Base-by-base conservation (phyloP, 2,888 invertebrate genomes). In the Drosophila fungiperda region DNA sequence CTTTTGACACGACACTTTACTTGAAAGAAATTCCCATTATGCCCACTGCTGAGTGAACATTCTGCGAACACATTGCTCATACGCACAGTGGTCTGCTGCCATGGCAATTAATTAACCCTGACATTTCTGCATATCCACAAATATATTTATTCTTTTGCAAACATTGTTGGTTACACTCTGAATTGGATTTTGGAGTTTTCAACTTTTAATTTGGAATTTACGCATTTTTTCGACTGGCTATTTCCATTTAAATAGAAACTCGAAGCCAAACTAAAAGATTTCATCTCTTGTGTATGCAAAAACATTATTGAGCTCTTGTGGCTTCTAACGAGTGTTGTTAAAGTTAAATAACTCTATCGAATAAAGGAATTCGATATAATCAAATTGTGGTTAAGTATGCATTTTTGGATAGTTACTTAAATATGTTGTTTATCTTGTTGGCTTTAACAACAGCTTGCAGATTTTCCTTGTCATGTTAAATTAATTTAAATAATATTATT, bases 1-100 rank as follows among this genome's bases (percentile, higher is more conserved):
- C 75, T 69, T 81, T 70, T 35, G 53, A 67, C 76, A 72, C 70
- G 3, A 42, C 62, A 82, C 55, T 79, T 87, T 74, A 83, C 79
- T 83, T 85, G 70, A 82, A 87, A 76, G 64, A 63, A 59, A 52
- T 55, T 36, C 17, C 17, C 29, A 60, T 50, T 50, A 33, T 40
- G 60, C 40, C 62, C 12, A 55, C 7, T 38, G 33, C 42, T 7
- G 36, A n/a, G 36, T 11, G 32, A 36, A 36, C 49, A 29, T 3
- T 54, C 40, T 54, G 50, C 78, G 64, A 55, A 65, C 55, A 49
- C 36, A 40, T 60, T 55, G 54, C 66, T 63, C 67, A 80, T 80
- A 80, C 76, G 64, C 61, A 76, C 61, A 29, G 67, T 59, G 45
- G 15, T 15, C 45, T 64, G 62, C 12, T 48, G 40, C 17, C 62